Evolutionary conservation across 1,140 invertebrate species (phyloP).

Genomic region (Lepidotrigona ventralis): DNA sequence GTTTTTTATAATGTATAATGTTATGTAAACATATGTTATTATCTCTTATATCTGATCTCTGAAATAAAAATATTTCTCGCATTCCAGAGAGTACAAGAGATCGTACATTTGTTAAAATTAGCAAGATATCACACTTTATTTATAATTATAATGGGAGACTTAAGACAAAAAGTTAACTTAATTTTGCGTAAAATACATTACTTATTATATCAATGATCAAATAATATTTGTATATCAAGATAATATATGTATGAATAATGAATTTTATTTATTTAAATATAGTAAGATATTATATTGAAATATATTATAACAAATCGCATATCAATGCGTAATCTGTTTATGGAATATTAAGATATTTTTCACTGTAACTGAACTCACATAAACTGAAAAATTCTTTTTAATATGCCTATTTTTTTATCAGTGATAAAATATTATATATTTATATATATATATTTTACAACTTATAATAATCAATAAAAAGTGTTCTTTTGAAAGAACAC

Average conservation of each 20-base stretch:
- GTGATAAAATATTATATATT: conserved; percentile 65
- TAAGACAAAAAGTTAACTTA: conserved; percentile 22
- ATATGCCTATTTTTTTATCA: conserved; percentile 72
- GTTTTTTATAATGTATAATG: not conserved
- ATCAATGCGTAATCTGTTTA: conserved; percentile 1
- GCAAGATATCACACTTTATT: conserved; percentile 83
- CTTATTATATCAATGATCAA: conserved; percentile 40
- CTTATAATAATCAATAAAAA: conserved; percentile 75
- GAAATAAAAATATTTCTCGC: conserved; percentile 73
- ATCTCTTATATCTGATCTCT: conserved; percentile 78
- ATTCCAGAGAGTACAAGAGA: conserved; percentile 80
- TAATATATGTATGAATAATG: conserved; percentile 25
- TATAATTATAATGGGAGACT: conserved; percentile 82
- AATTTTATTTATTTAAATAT: conserved; percentile 59
- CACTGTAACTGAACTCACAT: conserved; percentile 47
- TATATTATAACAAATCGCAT: conserved; percentile 46
- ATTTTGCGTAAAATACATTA: conserved; percentile 11
- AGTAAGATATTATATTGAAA: conserved; percentile 29
- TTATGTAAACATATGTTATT: conserved; percentile 73
- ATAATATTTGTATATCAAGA: conserved; percentile 20
- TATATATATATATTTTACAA: conserved; percentile 68
- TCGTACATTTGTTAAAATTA: conserved; percentile 80
- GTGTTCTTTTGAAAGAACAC: conserved; percentile 63
- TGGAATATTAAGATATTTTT: conserved; percentile 45
- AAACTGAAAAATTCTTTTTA: conserved; percentile 59